Evolutionary conservation across 2,113 vertebrate genomes (phyloP), one percentile per base, ranked within the genome.

Genomic region (Microcebus jonahi): DNA sequence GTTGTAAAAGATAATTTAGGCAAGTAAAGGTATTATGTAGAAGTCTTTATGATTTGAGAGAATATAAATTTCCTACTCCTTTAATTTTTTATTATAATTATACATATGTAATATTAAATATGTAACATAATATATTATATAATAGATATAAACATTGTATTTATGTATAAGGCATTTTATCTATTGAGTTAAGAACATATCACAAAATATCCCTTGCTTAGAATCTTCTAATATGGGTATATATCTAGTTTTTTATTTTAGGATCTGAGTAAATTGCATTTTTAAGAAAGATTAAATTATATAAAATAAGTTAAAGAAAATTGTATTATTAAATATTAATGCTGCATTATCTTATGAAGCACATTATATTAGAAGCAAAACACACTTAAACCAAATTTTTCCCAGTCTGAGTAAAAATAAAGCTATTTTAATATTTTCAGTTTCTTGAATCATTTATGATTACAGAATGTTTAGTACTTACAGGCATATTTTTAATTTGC

Each of bases 241-340:
- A 27, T 53, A 81, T 63, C 9, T 27, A 73, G 82, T 27, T 79
- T n/a, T 71, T 93, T 96, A 77, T 86, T 96, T 93, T n/a, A 96
- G 61, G 8, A 36, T 68, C n/a, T 87, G 42, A 93, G 45, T 0
- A 95, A 80, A 93, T 45, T 77, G 23, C 6, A 81, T 15, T 65
- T 70, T 93, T 76, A 76, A 95, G 93, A 91, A 96, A 80, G 29
- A 83, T 89, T 95, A 70, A 96, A 63, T 50, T 96, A 61, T 61
- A 87, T 93, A 87, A 90, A 81, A 55, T 27, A 95, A 94, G 39
- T 96, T 84, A 61, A 73, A 45, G 79, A 85, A 80, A 81, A 96
- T 89, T 83, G 0, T 65, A 94, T 80, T 83, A 73, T 68, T 90
- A 86, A 95, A 73, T 88, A 76, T 96, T 91, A 90, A 87, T 95